Base-by-base conservation (phyloP, 2,797 vertebrate genomes). In the Tapirus indicus region DNA sequence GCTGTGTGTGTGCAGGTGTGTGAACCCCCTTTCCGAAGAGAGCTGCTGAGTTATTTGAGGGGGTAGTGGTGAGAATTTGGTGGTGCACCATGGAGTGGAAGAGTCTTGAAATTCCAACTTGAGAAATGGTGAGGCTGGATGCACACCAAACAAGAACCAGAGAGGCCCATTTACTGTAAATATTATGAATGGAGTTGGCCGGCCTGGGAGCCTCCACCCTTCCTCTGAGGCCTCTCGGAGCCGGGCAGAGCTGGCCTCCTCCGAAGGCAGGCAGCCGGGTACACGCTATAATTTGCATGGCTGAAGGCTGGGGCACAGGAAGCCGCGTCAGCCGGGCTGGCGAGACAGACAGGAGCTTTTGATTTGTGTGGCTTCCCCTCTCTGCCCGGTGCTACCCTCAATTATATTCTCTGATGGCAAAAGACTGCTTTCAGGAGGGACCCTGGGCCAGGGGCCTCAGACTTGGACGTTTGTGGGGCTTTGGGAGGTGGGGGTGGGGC, bases 271-370 rank as follows among this genome's bases (percentile, higher is more conserved):
- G 97, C 93, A 44, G 91, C 93, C 41, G 79, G 94, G 97, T 96
- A 95, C 98, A 98, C 97, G 98, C 99, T 99, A 95, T 99, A 99
- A 99, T 99, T 99, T 99, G 99, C 98, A 99, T 99, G 99, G 98
- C 99, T 85, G 52, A 98, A 97, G 95, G 97, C 98, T 98, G 98
- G 98, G 98, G 98, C 85, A 60, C 98, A 98, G 99, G 98, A 99
- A 99, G 98, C 98, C 88, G 97, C 97, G 98, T 98, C 98, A 98
- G 98, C 98, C 98, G 89, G 96, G 98, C 99, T 98, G 41, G 98
- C 93, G 98, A 99, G 99, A 98, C 99, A 98, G 98, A 97, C 97
- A 92, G 97, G 98, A 98, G 93, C 96, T 98, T 98, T 98, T 98
- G 98, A 98, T 98, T 98, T 94, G 97, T 96, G 97, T 96, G 88